phyloP scores from a whole-genome alignment of 2,888 invertebrate genomes.

The Brenthis hecate region DNA sequence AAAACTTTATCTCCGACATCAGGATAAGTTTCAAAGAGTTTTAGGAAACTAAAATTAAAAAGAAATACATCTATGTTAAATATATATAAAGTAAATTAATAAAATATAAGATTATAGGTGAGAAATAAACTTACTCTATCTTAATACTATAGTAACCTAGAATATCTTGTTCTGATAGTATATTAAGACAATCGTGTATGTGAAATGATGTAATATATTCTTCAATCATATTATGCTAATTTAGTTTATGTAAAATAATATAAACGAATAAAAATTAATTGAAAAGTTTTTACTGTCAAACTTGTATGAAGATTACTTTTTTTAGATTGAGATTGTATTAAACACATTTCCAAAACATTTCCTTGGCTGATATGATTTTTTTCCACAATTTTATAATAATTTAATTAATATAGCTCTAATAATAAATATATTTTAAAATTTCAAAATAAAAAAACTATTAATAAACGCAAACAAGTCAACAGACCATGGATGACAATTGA shows the following conservation, averaged over 20 bases:
- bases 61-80: constrained; percentile 6
- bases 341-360: no score
- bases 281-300: no score
- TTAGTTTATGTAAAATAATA: neutral
- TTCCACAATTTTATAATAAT: no score
- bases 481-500: no score
- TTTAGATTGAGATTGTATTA: no score
- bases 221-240: constrained; percentile 53
- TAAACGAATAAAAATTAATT: no score
- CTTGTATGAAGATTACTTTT: no score
- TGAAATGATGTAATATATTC: constrained; percentile 85
- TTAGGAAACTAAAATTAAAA: constrained; percentile 83
- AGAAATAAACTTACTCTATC: constrained; percentile 84
- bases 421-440: no score
- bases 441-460: no score
- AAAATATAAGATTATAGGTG: neutral
- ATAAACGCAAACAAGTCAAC: no score
- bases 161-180: constrained; percentile 83
- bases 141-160: constrained; percentile 85
- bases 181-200: constrained; percentile 81
- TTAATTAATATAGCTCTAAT: no score
- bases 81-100: neutral
- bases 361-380: no score
- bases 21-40: constrained; percentile 86
- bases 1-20: constrained; percentile 86